Percentiles rank a stretch among this genome's conserved stretches.
Evolutionary conservation across 2,113 vertebrate genomes (phyloP).

Genomic region (Pedionomus torquatus): DNA sequence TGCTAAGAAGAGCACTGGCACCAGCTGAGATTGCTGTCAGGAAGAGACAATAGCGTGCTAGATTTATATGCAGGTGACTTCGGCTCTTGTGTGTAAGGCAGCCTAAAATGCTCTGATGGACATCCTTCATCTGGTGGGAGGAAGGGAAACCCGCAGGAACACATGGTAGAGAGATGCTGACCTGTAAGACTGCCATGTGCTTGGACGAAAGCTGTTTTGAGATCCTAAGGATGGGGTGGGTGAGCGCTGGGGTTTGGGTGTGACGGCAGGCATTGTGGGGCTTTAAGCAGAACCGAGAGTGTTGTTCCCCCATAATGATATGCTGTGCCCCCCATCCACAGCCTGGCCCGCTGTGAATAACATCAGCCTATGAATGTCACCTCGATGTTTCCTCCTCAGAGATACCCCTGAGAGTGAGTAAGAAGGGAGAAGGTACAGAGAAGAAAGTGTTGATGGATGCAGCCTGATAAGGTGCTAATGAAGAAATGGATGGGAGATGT

Average conservation of each 20-base stretch:
- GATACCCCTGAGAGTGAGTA: background rate
- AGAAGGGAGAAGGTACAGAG: background rate
- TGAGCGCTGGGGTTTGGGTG: accelerated
- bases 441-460: background rate
- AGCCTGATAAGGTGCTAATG: background rate
- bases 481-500: background rate
- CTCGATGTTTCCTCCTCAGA: background rate
- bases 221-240: accelerated
- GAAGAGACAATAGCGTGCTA: background rate
- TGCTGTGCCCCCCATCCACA: background rate
- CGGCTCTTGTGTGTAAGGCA: background rate
- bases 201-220: background rate
- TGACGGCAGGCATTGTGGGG: background rate
- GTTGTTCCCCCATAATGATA: accelerated
- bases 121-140: background rate
- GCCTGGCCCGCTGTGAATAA: background rate
- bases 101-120: background rate
- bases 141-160: background rate
- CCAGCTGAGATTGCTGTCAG: background rate
- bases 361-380: accelerated
- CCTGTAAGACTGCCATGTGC: accelerated
- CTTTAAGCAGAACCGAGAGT: background rate
- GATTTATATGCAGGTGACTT: background rate
- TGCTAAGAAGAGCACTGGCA: background rate
- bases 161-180: background rate